Conservation (phyloP, 2,888 invertebrate species). For the Beris chalybata region DNA sequence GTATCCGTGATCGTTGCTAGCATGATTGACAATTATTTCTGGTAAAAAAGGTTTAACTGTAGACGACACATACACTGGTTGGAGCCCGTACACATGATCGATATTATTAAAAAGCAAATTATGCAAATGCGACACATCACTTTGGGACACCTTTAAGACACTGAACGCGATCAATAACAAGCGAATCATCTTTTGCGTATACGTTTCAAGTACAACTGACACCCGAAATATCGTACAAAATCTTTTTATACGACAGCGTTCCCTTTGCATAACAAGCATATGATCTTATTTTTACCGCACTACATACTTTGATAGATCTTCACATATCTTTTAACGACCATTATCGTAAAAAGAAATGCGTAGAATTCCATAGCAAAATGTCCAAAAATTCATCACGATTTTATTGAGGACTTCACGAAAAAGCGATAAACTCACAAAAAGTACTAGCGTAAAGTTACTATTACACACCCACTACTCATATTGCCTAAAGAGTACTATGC, state of each 20-base stretch:
- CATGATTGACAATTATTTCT: conserved; percentile 52
- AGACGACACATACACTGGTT: conserved; percentile 40
- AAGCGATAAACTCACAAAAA: conserved; percentile 25
- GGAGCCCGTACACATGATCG: conserved; percentile 32
- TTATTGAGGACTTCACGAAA: conserved; percentile 21
- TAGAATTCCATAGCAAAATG: conserved; percentile 2
- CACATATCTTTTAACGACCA: background rate
- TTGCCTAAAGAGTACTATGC: no score
- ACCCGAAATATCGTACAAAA: background rate
- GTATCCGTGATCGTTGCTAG: conserved; percentile 41
- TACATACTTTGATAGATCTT: background rate
- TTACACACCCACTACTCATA: no score
- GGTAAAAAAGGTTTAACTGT: conserved; percentile 48
- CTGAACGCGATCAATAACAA: background rate
- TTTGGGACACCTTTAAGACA: background rate
- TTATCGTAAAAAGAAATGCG: conserved; percentile 17
- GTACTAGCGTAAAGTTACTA: background rate
- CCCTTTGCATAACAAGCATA: no score
- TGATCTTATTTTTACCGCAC: no score
- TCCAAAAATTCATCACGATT: conserved; percentile 15
- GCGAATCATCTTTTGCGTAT: background rate
- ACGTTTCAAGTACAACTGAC: conserved; percentile 3
- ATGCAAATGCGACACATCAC: conserved; percentile 34
- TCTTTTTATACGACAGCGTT: conserved; percentile 16
- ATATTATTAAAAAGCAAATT: conserved; percentile 25